phyloP scores from a whole-genome alignment of 1,140 invertebrate species.

The Aphaenogaster ashmeadi region DNA sequence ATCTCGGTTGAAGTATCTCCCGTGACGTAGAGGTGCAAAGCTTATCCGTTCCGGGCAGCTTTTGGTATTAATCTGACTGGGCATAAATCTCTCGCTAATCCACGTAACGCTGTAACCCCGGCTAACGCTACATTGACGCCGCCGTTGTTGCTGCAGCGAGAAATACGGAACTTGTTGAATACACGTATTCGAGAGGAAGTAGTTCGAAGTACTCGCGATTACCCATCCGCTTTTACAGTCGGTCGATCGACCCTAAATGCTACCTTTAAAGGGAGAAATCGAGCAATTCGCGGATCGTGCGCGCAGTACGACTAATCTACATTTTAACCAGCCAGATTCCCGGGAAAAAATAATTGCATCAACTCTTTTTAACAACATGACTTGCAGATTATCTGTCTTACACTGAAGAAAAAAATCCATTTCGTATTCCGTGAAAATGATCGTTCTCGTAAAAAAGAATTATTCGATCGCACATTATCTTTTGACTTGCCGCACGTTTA shows the following conservation, averaged over 20 bases:
- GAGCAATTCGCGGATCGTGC: conserved; percentile 39
- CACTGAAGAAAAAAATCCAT: not conserved
- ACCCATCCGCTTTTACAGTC: conserved; percentile 25
- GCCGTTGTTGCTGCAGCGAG: conserved; percentile 9
- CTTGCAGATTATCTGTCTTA: conserved; percentile 34
- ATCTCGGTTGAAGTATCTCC: conserved; percentile 58
- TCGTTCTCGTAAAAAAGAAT: not conserved
- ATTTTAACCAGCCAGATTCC: conserved; percentile 45
- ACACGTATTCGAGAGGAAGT: conserved; percentile 33
- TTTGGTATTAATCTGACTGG: conserved; percentile 63
- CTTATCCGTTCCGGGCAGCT: conserved; percentile 61
- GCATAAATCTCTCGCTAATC: conserved; percentile 60
- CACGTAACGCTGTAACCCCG: conserved; percentile 52
- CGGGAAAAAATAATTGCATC: conserved; percentile 40
- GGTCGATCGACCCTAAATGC: conserved; percentile 56
- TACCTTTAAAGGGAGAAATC: conserved; percentile 45
- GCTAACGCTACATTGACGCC: not conserved
- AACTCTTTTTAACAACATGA: conserved; percentile 16
- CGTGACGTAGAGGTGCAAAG: conserved; percentile 53
- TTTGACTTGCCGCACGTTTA: not conserved
- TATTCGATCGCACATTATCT: not conserved
- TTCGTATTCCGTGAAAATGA: not conserved
- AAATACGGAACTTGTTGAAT: conserved; percentile 75
- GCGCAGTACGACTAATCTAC: conserved; percentile 38
- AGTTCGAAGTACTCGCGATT: conserved; percentile 25